Percentiles rank a stretch among this genome's conserved stretches.
Conservation (phyloP, 2,113 vertebrate species). For the Castor canadensis region DNA sequence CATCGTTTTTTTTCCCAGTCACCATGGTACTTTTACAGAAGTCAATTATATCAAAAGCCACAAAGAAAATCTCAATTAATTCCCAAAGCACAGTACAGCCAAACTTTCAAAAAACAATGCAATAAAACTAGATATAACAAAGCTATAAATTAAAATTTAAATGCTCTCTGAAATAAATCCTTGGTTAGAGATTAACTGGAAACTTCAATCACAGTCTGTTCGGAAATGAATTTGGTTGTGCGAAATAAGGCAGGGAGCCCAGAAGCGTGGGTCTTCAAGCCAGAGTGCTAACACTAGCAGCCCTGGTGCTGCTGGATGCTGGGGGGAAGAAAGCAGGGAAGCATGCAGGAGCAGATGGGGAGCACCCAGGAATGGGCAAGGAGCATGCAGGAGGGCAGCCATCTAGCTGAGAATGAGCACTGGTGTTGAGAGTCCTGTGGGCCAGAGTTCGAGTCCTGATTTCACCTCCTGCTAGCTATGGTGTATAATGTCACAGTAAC, state of each 20-base stretch:
- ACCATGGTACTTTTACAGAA: conserved; percentile 38
- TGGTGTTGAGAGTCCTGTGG: neutral
- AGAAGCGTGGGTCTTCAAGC: neutral
- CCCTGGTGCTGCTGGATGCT: neutral
- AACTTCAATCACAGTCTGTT: conserved; percentile 9
- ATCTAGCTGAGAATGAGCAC: neutral
- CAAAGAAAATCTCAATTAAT: conserved; percentile 29
- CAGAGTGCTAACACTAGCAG: neutral
- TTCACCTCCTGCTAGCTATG: neutral
- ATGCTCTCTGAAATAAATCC: conserved; percentile 28
- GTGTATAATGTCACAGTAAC: fast-evolving
- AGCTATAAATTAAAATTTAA: conserved; percentile 51
- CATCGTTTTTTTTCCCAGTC: neutral
- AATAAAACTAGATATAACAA: conserved; percentile 48
- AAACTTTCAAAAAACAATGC: conserved; percentile 54
- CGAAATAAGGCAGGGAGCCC: conserved; percentile 30
- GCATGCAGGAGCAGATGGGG: neutral
- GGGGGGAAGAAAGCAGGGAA: neutral
- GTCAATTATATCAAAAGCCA: conserved; percentile 34
- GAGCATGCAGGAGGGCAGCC: too few species aligned
- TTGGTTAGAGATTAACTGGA: neutral
- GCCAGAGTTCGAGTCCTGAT: neutral
- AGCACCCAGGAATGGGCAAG: too few species aligned
- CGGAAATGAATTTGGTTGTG: conserved; percentile 42
- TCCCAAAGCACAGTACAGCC: neutral